phyloP scores from a whole-genome alignment of 2,888 invertebrate species.

The Nasonovia ribisnigri region DNA sequence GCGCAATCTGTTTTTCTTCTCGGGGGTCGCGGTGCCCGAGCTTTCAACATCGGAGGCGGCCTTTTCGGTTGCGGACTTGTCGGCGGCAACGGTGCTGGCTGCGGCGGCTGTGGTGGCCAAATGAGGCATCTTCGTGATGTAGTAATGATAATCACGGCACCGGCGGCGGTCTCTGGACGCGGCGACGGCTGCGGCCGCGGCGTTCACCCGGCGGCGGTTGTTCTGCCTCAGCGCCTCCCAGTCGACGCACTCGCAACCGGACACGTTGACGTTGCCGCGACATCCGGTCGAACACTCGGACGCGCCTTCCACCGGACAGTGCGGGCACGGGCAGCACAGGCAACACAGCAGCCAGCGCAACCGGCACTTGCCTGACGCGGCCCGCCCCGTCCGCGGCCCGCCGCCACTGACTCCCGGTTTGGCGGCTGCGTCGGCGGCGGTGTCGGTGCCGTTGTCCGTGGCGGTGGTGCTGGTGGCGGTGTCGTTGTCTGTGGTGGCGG shows the following conservation, averaged over 20 bases:
- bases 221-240: not conserved
- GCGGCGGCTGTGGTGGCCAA: not conserved
- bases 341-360: not conserved
- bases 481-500: too few relatives aligned
- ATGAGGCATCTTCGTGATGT: not conserved
- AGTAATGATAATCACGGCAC: not conserved
- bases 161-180: not conserved
- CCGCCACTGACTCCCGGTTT: not conserved
- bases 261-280: not conserved
- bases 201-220: not conserved
- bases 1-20: not conserved
- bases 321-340: not conserved
- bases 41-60: too few relatives aligned
- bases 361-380: not conserved
- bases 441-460: not conserved
- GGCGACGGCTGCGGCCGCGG: not conserved
- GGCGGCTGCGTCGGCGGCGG: not conserved
- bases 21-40: not conserved
- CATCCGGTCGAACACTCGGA: not conserved
- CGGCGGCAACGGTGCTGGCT: not conserved
- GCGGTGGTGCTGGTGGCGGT: too few relatives aligned
- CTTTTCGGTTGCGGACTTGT: not conserved
- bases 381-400: not conserved
- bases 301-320: not conserved
- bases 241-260: not conserved